Conservation (phyloP, 2,888 invertebrate genomes). For the Rhabditoides inermis region DNA sequence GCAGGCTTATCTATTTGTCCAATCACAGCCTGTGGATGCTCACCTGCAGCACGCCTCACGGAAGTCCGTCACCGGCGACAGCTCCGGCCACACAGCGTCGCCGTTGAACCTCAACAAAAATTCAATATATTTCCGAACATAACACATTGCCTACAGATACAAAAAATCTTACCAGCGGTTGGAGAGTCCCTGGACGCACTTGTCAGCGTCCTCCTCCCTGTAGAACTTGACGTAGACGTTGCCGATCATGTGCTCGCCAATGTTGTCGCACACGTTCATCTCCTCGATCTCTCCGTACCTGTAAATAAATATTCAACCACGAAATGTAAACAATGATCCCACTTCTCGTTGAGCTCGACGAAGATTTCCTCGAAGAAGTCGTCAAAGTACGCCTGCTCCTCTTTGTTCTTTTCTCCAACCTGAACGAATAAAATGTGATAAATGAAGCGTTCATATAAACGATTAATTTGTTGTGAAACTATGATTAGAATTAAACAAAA, state of each 20-base stretch:
- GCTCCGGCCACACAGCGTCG: slow-evolving; percentile 89
- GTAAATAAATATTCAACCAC: not conserved
- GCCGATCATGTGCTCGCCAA: slow-evolving; percentile 70
- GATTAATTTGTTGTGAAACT: no score
- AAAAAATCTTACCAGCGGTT: slow-evolving; percentile 74
- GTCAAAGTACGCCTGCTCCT: slow-evolving; percentile 98
- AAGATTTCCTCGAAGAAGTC: slow-evolving; percentile 99
- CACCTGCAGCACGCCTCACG: slow-evolving; percentile 93
- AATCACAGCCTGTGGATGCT: no score
- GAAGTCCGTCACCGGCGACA: slow-evolving; percentile 97
- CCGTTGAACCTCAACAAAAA: slow-evolving; percentile 65
- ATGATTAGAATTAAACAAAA: not conserved
- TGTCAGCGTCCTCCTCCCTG: slow-evolving; percentile 92
- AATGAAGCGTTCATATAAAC: no score
- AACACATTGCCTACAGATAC: not conserved
- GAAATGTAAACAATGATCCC: not conserved
- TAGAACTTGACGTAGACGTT: slow-evolving; percentile 93
- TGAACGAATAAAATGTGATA: slow-evolving; percentile 6
- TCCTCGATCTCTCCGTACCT: slow-evolving; percentile 94
- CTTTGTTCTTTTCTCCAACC: slow-evolving; percentile 54
- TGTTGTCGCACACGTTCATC: slow-evolving; percentile 99
- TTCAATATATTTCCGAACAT: not conserved
- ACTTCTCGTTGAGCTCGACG: slow-evolving; percentile 67
- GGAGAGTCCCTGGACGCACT: slow-evolving; percentile 83
- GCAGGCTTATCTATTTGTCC: no score